Conservation (phyloP, 2,113 vertebrate genomes). For the Percopsis transmontana region DNA sequence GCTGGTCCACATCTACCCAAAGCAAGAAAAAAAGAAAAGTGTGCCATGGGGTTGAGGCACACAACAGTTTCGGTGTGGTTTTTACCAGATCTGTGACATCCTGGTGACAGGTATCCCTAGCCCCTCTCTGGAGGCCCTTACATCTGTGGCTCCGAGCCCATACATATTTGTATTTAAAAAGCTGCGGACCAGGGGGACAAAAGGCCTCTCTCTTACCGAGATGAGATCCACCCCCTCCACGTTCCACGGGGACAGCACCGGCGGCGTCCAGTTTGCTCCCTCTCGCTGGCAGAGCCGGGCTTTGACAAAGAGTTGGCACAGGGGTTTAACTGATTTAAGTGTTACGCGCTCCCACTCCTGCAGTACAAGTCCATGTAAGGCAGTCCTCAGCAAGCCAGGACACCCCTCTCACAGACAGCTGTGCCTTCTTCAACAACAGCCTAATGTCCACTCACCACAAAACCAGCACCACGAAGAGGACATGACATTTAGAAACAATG, state of each 20-base stretch:
- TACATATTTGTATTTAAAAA: conserved; percentile 37
- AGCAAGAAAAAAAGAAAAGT: conserved; percentile 24
- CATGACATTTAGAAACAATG: neutral
- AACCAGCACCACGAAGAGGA: neutral
- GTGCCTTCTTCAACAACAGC: conserved; percentile 36
- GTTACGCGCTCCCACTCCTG: conserved; percentile 34
- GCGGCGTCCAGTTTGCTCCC: conserved; percentile 41
- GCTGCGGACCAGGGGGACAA: conserved; percentile 37
- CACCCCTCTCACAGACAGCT: conserved; percentile 44
- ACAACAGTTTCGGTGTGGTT: conserved; percentile 30
- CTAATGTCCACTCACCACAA: conserved; percentile 34
- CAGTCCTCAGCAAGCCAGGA: conserved; percentile 47
- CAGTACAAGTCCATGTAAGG: conserved; percentile 66
- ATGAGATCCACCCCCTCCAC: conserved; percentile 18
- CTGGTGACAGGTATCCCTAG: conserved; percentile 65
- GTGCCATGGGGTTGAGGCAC: conserved; percentile 23
- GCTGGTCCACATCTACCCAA: conserved; percentile 24
- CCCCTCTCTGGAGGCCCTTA: conserved; percentile 43
- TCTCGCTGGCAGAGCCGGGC: conserved; percentile 40
- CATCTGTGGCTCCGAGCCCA: conserved; percentile 54
- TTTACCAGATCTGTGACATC: conserved; percentile 61
- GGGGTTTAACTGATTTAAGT: conserved; percentile 65
- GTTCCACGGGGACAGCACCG: conserved; percentile 19
- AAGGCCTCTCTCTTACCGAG: conserved; percentile 43
- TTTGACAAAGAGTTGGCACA: conserved; percentile 37